These are phyloP conservation scores for Phanerotoma sp. DNA, from an alignment of 2,888 invertebrate species.

Conservation along the genomic window DNA sequence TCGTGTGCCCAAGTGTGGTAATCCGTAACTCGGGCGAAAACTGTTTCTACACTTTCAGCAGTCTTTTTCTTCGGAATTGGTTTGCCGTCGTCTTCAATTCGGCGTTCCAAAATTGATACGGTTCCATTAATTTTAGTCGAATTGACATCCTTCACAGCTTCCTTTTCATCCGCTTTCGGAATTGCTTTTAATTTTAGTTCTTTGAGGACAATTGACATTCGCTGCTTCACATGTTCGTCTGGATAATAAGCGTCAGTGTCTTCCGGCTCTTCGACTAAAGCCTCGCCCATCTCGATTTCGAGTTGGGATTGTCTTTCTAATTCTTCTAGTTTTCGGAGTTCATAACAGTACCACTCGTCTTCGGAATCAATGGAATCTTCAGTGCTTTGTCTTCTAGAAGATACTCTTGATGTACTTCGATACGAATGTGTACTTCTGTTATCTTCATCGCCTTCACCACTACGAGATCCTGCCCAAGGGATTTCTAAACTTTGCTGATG, in stretches of 20 bases:
- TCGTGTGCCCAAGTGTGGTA: slow-evolving; percentile 58
- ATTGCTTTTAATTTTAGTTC: slow-evolving; percentile 74
- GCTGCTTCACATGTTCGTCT: slow-evolving; percentile 71
- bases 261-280: slow-evolving; percentile 65
- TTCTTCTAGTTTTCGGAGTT: slow-evolving; percentile 82
- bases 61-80: slow-evolving; percentile 51
- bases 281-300: slow-evolving; percentile 65
- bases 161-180: slow-evolving; percentile 38
- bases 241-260: slow-evolving; percentile 63
- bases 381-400: slow-evolving; percentile 85
- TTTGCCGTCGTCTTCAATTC: slow-evolving; percentile 42
- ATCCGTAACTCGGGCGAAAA: slow-evolving; percentile 60
- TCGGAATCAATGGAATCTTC: slow-evolving; percentile 93
- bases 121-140: slow-evolving; percentile 43
- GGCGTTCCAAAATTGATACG: slow-evolving; percentile 37
- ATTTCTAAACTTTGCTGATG: slow-evolving; percentile 81
- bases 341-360: slow-evolving; percentile 92
- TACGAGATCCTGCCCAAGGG: slow-evolving; percentile 63
- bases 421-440: slow-evolving; percentile 85
- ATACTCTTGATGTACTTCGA: slow-evolving; percentile 81
- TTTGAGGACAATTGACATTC: slow-evolving; percentile 77
- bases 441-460: slow-evolving; percentile 73
- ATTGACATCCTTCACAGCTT: slow-evolving; percentile 32
- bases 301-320: slow-evolving; percentile 75
- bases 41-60: slow-evolving; percentile 51